Evolutionary conservation across 2,888 invertebrate genomes (phyloP), one percentile per base, ranked within the genome.

Genomic region (Hyppa rectilinea): DNA sequence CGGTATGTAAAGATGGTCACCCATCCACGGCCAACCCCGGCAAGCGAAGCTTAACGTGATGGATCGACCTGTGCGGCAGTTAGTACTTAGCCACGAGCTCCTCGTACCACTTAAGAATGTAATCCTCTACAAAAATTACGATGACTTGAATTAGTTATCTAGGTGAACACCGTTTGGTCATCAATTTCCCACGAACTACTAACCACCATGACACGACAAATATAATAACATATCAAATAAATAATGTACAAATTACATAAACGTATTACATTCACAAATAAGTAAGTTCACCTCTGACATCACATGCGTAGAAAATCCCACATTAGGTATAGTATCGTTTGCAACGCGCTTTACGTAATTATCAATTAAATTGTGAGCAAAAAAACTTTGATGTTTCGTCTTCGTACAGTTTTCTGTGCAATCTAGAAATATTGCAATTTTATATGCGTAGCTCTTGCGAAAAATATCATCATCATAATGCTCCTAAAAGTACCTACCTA

Each of bases 301-400:
- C 85, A 58, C 9, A 62, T 64, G 67, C 77, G 77, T 81, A 90
- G 91, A 89, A 92, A 92, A 87, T 88, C 87, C 80, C 87, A 82
- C 86, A 92, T 92, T 92, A n/a, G n/a, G n/a, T n/a, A 92, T 88
- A 90, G 82, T 92, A 90, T 91, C 86, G 43, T 80, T 79, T 59
- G 81, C 40, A 50, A 47, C 45, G 29, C 12, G 52, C 45, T 36
- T 69, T 75, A 64, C 31, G 56, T 70, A 56, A 77, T 80, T 63
- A 63, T 50, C 58, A 75, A 75, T 60, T 75, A 59, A 9, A 50
- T 12, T 10, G 59, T 40, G 47, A 9, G 56, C 20, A 49, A 62
- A 76, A 70, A 71, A 64, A 29, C 65, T 59, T 36, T 59, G 66
- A 49, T 63, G 60, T 59, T 80, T 62, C n/a, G 50, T 43, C 20